Conservation (phyloP, 92 coral and sea anemone genomes). For the Anthopleura xanthogrammica region DNA sequence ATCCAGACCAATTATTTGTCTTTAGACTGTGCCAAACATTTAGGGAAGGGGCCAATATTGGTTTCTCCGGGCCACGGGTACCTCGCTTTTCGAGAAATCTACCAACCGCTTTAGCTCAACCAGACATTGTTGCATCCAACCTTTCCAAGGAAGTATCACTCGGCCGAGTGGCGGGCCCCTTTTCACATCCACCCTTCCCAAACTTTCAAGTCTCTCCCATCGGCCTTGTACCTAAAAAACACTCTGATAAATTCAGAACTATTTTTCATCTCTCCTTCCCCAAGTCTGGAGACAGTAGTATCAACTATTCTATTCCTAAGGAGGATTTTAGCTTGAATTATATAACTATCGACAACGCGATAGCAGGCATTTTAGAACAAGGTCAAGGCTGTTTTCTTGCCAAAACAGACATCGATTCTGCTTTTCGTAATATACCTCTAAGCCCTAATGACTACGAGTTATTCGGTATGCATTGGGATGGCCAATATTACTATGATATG, state of each 20-base stretch:
- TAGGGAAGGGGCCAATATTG: constrained; percentile 21
- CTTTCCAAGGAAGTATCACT: constrained; percentile 27
- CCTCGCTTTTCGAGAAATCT: constrained; percentile 22
- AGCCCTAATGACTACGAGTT: no score
- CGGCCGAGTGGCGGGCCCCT: constrained; percentile 67
- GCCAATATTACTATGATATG: no score
- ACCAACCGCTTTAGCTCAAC: constrained; percentile 45
- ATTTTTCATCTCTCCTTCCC: constrained; percentile 64
- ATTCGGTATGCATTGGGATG: no score
- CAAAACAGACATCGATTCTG: no score
- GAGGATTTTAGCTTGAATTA: no score
- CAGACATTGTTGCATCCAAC: constrained; percentile 34
- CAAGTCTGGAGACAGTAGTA: constrained; percentile 50
- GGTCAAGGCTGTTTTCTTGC: no score
- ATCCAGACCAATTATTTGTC: constrained; percentile 22
- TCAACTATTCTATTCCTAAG: no score
- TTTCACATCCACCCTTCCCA: constrained; percentile 44
- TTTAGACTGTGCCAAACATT: not conserved
- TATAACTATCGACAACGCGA: no score
- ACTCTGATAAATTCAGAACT: constrained; percentile 50
- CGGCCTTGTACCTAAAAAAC: constrained; percentile 74
- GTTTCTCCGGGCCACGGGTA: constrained; percentile 25
- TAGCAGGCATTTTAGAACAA: no score
- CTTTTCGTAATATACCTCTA: no score
- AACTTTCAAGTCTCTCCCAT: constrained; percentile 64